Percentiles rank a stretch among this genome's conserved stretches.
phyloP scores from a whole-genome alignment of 2,113 vertebrate genomes.

The Struthio camelus region DNA sequence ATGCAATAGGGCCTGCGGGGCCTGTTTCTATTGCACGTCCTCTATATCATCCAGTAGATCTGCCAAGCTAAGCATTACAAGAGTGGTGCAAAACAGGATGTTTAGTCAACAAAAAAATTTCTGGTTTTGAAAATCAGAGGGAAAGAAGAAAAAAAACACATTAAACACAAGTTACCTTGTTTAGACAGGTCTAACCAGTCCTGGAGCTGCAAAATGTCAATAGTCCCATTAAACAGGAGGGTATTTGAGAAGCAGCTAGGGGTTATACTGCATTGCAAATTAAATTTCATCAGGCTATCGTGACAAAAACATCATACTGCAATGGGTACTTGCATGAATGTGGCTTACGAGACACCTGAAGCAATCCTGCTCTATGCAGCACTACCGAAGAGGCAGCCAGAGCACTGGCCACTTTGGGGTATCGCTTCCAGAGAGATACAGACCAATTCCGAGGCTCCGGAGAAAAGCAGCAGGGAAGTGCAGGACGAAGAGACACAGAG shows the following conservation, averaged over 20 bases:
- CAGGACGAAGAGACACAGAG: no score
- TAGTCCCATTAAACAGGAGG: background rate
- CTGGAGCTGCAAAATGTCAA: no score
- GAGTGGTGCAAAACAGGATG: background rate
- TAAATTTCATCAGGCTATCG: background rate
- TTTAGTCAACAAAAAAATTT: background rate
- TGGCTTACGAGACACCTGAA: background rate
- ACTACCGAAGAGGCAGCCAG: background rate
- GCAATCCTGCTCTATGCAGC: background rate
- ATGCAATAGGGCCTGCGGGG: fast-evolving
- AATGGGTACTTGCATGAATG: fast-evolving
- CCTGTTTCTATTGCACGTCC: background rate
- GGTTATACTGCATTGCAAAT: background rate
- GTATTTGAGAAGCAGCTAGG: background rate
- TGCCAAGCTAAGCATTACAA: background rate
- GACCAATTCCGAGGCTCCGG: fast-evolving
- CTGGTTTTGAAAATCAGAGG: no score
- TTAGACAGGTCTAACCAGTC: background rate
- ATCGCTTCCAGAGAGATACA: background rate
- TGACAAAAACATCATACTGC: background rate
- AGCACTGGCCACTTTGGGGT: fast-evolving
- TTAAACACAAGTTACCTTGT: background rate
- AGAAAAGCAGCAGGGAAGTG: background rate
- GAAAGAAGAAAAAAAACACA: background rate
- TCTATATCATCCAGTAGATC: background rate